phyloP scores from a whole-genome alignment of 2,113 vertebrate genomes.

The Aix galericulata region DNA sequence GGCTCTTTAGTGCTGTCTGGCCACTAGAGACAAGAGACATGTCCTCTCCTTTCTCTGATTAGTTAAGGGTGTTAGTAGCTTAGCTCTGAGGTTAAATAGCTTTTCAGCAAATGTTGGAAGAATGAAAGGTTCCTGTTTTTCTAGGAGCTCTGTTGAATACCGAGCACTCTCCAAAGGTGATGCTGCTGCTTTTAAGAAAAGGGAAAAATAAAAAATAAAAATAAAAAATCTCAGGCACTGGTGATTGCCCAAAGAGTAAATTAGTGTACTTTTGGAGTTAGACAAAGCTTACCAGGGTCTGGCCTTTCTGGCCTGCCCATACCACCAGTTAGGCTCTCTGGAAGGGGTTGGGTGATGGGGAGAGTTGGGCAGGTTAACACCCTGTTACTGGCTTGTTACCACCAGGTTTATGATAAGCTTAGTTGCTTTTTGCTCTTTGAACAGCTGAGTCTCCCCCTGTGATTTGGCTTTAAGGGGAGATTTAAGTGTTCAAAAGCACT shows the following conservation, averaged over 20 bases:
- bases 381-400: not conserved
- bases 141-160: not conserved
- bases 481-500: conserved; percentile 42
- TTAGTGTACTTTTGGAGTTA: not conserved
- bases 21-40: not conserved
- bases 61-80: not conserved
- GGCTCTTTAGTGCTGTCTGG: not conserved
- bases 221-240: not conserved
- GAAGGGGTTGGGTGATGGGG: accelerated
- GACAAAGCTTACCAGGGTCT: not conserved
- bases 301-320: not conserved
- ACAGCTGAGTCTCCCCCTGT: not conserved
- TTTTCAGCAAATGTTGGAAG: not conserved
- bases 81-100: not conserved
- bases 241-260: not conserved
- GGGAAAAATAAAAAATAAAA: not conserved
- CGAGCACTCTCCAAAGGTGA: not conserved
- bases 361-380: not conserved
- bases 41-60: not conserved
- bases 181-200: not conserved
- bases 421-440: not conserved
- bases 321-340: not conserved
- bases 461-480: conserved; percentile 25
- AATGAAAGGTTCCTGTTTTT: not conserved
- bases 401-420: not conserved